These are phyloP conservation scores for Drosophila meridiana DNA, from an alignment of 2,888 invertebrate species.

Conservation along the genomic window DNA sequence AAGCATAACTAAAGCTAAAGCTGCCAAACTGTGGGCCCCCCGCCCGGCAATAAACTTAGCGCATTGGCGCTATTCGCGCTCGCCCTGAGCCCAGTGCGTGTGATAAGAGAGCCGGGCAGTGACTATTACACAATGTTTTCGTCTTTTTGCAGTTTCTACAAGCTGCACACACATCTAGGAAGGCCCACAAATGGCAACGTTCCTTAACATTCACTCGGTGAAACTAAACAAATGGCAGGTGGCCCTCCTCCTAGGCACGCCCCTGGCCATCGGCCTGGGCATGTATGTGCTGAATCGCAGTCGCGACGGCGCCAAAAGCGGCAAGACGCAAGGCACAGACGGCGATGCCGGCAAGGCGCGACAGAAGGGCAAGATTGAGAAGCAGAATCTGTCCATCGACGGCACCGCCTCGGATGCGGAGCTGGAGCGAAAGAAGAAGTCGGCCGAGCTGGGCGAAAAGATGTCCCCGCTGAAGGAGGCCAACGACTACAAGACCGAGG, in stretches of 20 bases:
- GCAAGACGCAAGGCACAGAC: conserved; percentile 22
- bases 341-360: conserved; percentile 30
- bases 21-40: conserved; percentile 31
- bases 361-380: conserved; percentile 80
- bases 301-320: conserved; percentile 23
- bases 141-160: conserved; percentile 52
- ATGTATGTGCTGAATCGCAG: conserved; percentile 86
- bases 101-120: conserved; percentile 46
- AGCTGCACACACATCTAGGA: conserved; percentile 36
- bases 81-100: conserved; percentile 7
- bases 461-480: conserved; percentile 90
- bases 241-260: conserved; percentile 93
- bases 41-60: conserved; percentile 52
- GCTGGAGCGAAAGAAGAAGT: conserved; percentile 85
- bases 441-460: conserved; percentile 77
- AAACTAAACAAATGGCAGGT: conserved; percentile 92
- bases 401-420: conserved; percentile 84
- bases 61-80: conserved; percentile 17
- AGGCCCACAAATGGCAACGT: conserved; percentile 60
- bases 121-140: conserved; percentile 69
- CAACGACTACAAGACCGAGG: conserved; percentile 93
- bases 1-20: conserved; percentile 17
- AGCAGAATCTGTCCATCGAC: conserved; percentile 87
- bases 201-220: conserved; percentile 75
- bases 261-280: conserved; percentile 92